Conservation (phyloP, 2,888 invertebrate genomes). For the Trypoxylon attenuatum region DNA sequence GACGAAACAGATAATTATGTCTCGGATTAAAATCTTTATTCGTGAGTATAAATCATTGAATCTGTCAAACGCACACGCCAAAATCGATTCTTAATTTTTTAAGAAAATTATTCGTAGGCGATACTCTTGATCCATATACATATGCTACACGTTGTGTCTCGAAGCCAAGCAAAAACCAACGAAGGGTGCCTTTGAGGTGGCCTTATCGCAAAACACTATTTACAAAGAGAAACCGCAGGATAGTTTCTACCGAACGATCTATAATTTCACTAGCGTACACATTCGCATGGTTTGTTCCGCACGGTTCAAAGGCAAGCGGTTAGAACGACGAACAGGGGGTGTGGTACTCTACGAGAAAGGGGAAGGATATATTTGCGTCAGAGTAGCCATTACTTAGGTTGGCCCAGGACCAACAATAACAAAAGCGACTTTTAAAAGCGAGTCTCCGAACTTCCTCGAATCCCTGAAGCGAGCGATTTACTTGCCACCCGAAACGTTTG, state of each 20-base stretch:
- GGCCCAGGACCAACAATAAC: conserved; percentile 61
- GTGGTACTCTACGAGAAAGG: too few relatives aligned
- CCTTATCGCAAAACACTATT: not conserved
- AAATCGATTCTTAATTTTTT: too few relatives aligned
- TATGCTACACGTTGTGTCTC: too few relatives aligned
- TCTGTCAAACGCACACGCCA: too few relatives aligned
- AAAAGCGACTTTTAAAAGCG: conserved; percentile 56
- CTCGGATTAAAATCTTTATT: too few relatives aligned
- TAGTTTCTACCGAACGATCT: not conserved
- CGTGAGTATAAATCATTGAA: too few relatives aligned
- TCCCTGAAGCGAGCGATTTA: conserved; percentile 33
- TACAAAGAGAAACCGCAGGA: not conserved
- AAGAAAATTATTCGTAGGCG: too few relatives aligned
- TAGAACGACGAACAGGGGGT: conserved; percentile 14
- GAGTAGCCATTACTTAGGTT: conserved; percentile 49
- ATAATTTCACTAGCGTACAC: conserved; percentile 29
- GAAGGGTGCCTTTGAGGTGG: conserved; percentile 2
- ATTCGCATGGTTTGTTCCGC: conserved; percentile 5
- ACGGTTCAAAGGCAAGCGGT: conserved; percentile 19
- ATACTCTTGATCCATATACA: too few relatives aligned
- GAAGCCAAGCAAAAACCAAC: too few relatives aligned
- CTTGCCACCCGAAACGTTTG: conserved; percentile 19
- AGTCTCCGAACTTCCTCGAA: conserved; percentile 37
- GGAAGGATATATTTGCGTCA: conserved; percentile 56
- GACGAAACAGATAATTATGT: too few relatives aligned